A percentile compares a stretch with the other conserved stretches of the same genome.
These are phyloP conservation scores for Oscheius sp. DNA, from an alignment of 2,888 invertebrate genomes.

Conservation along the genomic window DNA sequence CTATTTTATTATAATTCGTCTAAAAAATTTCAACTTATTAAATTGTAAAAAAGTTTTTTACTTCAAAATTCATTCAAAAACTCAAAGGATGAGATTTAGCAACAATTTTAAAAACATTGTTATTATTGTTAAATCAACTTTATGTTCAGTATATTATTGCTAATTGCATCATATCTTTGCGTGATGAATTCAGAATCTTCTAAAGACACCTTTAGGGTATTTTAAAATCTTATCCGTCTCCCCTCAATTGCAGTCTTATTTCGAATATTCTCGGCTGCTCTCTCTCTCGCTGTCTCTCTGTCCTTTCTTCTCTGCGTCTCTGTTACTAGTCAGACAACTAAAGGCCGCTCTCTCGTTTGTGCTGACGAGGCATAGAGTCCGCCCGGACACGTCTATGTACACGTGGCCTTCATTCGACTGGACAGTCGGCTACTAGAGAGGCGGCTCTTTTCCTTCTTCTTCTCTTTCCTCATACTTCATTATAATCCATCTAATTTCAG, in stretches of 20 bases:
- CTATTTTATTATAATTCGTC: no score
- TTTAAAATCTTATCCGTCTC: background rate
- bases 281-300: background rate
- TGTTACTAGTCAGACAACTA: background rate
- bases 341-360: conserved; percentile 6
- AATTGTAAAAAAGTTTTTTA: no score
- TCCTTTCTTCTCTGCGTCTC: conserved; percentile 24
- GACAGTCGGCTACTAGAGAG: no score
- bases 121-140: no score
- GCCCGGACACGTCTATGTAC: conserved; percentile 32
- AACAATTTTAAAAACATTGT: no score
- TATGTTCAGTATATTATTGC: no score
- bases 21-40: no score
- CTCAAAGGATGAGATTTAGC: no score
- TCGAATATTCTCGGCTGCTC: background rate
- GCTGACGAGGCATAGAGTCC: conserved; percentile 30
- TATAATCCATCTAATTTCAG: background rate
- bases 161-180: no score
- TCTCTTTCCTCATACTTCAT: background rate
- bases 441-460: no score
- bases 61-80: no score
- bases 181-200: background rate
- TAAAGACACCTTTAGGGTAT: no score
- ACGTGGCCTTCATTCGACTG: conserved; percentile 36
- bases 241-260: background rate